Percentiles rank a stretch among this genome's conserved stretches.
Conservation (phyloP, 1,140 invertebrate genomes). For the Caenorhabditis latens region DNA sequence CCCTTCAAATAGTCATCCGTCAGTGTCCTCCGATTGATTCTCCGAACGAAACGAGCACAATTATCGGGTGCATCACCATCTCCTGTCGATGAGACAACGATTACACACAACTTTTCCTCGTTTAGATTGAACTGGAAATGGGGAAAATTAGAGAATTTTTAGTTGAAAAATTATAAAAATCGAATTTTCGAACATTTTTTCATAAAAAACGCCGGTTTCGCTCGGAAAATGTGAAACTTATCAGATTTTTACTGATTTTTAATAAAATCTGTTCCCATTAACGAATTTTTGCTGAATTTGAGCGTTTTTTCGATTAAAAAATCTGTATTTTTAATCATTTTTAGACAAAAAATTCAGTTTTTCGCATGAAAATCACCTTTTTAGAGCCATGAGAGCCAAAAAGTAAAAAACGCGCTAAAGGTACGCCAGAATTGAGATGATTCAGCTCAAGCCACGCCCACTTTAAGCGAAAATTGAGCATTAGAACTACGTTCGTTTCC, state of each 20-base stretch:
- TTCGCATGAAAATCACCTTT: too few relatives aligned
- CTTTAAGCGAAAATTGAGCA: too few relatives aligned
- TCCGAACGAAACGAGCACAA: constrained; percentile 60
- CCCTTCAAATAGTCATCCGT: constrained; percentile 54
- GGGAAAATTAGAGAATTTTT: neutral
- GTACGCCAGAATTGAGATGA: too few relatives aligned
- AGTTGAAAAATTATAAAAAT: neutral
- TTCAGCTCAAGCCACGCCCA: too few relatives aligned
- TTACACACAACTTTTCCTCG: constrained; percentile 64
- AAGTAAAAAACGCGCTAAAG: too few relatives aligned
- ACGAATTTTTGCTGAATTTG: too few relatives aligned
- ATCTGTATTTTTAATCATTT: too few relatives aligned
- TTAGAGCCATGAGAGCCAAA: too few relatives aligned
- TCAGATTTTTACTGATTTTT: neutral
- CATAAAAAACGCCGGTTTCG: neutral
- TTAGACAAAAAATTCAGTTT: neutral
- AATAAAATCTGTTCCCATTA: too few relatives aligned
- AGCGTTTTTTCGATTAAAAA: too few relatives aligned
- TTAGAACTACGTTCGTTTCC: too few relatives aligned
- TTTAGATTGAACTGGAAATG: constrained; percentile 65
- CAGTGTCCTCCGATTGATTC: constrained; percentile 59
- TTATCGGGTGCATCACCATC: constrained; percentile 70
- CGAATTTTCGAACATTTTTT: neutral
- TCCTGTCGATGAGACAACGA: constrained; percentile 67
- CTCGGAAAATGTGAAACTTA: neutral